These are phyloP conservation scores for Hyposoter dolosus DNA, from an alignment of 2,888 invertebrate genomes.

Conservation along the genomic window DNA sequence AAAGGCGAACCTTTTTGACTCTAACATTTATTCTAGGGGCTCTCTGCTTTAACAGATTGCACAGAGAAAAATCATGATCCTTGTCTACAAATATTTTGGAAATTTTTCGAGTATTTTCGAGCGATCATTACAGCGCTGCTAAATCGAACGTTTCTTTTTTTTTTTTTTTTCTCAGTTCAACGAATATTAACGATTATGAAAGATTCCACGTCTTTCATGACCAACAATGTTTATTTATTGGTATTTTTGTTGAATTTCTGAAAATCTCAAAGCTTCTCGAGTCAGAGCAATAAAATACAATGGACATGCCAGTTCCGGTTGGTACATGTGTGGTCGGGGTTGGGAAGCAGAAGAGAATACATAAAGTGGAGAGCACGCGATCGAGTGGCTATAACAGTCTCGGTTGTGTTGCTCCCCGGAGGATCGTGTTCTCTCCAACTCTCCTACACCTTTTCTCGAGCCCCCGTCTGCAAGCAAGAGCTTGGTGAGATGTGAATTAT, in stretches of 20 bases:
- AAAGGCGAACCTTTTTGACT: background rate
- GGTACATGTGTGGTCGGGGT: constrained; percentile 9
- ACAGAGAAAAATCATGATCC: background rate
- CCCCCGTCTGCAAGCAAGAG: constrained; percentile 28
- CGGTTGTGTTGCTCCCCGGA: constrained; percentile 40
- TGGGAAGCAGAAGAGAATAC: constrained; percentile 13
- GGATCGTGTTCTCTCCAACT: constrained; percentile 34
- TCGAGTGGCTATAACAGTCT: constrained; percentile 46
- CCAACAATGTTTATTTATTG: background rate
- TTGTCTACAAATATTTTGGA: background rate
- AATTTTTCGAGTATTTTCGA: background rate
- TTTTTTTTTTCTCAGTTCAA: background rate
- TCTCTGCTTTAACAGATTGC: background rate
- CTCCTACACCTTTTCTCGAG: constrained; percentile 27
- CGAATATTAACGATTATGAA: background rate
- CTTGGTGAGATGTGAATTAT: constrained; percentile 45
- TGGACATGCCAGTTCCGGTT: background rate
- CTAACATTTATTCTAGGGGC: background rate
- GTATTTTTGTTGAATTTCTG: background rate
- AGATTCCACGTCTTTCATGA: background rate
- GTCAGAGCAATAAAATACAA: background rate
- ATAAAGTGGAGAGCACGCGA: constrained; percentile 52
- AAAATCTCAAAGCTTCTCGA: background rate
- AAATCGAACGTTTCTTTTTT: background rate
- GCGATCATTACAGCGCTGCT: background rate